phyloP scores from a whole-genome alignment of 2,888 invertebrate species.

The Elmis aenea region DNA sequence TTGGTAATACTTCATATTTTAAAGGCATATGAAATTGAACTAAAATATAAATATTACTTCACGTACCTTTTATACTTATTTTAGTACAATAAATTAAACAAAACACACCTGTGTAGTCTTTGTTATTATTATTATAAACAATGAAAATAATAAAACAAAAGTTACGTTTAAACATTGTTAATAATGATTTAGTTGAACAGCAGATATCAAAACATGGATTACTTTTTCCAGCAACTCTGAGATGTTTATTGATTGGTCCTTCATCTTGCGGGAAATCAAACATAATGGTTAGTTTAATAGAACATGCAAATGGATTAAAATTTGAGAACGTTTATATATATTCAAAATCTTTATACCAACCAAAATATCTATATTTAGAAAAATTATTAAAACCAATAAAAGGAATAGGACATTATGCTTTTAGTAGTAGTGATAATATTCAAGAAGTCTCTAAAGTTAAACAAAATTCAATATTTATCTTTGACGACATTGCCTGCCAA shows the following conservation, averaged over 20 bases:
- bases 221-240: too few species aligned
- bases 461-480: conserved; percentile 35
- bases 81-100: too few species aligned
- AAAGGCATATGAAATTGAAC: too few species aligned
- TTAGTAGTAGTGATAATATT: conserved; percentile 20
- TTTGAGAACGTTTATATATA: too few species aligned
- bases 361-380: conserved; percentile 28
- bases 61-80: too few species aligned
- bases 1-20: background rate
- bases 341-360: too few species aligned
- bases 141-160: too few species aligned
- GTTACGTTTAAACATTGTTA: too few species aligned
- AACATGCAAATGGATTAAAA: conserved; percentile 12
- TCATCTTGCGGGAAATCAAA: conserved; percentile 17
- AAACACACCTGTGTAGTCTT: too few species aligned
- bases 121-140: too few species aligned
- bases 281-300: conserved; percentile 9
- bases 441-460: conserved; percentile 22
- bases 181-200: background rate
- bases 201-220: too few species aligned
- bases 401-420: conserved; percentile 22
- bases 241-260: conserved; percentile 9
- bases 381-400: conserved; percentile 19
- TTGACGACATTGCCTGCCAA: conserved; percentile 37
- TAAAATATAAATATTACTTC: too few species aligned